phyloP scores from a whole-genome alignment of 2,113 vertebrate species.

The Ptyas mucosa region DNA sequence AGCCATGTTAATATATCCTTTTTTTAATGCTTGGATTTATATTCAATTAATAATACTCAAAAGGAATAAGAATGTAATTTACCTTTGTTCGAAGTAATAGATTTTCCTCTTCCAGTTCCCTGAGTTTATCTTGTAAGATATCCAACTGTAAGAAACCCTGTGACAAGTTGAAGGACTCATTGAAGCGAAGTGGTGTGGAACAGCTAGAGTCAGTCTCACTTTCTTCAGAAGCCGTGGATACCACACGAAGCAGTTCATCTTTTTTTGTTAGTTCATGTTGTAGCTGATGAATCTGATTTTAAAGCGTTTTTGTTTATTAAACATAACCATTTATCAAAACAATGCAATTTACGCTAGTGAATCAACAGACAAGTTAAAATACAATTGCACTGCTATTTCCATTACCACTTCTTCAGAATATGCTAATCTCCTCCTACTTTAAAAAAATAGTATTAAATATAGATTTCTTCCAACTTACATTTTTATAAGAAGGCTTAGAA shows the following conservation, averaged over 20 bases:
- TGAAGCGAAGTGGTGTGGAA: constrained; percentile 81
- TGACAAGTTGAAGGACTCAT: constrained; percentile 66
- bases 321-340: neutral
- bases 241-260: constrained; percentile 90
- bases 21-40: neutral
- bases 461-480: neutral
- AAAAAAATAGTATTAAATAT: neutral
- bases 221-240: constrained; percentile 91
- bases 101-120: constrained; percentile 96
- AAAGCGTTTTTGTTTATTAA: constrained; percentile 4
- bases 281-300: constrained; percentile 88
- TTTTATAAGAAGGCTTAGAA: neutral
- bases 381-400: neutral
- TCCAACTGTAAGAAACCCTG: constrained; percentile 84
- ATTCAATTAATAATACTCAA: neutral
- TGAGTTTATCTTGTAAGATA: constrained; percentile 85
- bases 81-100: constrained; percentile 86
- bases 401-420: neutral
- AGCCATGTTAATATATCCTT: neutral
- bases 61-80: fast-evolving
- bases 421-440: neutral
- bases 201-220: constrained; percentile 89
- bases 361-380: neutral
- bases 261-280: constrained; percentile 94
- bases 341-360: neutral